Conservation (phyloP, 2,888 invertebrate genomes). For the Formica aserva region DNA sequence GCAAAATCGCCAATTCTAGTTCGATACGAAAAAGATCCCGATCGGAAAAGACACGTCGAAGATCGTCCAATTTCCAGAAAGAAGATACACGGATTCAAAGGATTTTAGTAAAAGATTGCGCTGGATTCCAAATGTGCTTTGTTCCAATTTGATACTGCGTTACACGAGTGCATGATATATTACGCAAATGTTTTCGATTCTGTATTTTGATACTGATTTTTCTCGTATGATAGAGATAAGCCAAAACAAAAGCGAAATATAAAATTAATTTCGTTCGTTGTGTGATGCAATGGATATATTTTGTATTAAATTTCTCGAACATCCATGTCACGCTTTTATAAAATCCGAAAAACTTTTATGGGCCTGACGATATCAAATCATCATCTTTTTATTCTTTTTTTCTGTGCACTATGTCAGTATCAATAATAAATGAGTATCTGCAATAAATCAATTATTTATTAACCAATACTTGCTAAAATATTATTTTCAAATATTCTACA, state of each 20-base stretch:
- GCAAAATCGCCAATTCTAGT: background rate
- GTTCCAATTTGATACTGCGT: conserved; percentile 25
- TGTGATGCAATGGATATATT: background rate
- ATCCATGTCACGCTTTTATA: background rate
- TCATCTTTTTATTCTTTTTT: background rate
- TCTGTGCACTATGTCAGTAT: background rate
- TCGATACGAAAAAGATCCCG: background rate
- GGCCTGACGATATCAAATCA: background rate
- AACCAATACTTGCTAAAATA: background rate
- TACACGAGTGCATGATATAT: conserved; percentile 14
- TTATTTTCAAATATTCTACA: background rate
- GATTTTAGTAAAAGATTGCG: conserved; percentile 17
- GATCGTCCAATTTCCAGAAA: conserved; percentile 20
- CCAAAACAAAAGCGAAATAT: background rate
- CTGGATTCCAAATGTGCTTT: conserved; percentile 28
- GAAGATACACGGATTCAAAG: conserved; percentile 28
- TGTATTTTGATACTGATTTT: background rate
- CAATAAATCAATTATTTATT: background rate
- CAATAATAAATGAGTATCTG: background rate
- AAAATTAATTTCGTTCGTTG: background rate
- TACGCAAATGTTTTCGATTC: background rate
- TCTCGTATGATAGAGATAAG: background rate
- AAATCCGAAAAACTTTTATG: background rate
- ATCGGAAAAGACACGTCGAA: conserved; percentile 6
- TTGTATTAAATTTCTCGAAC: background rate